Percentiles rank a stretch among this genome's conserved stretches.
These are phyloP conservation scores for Scopus umbretta DNA, from an alignment of 2,113 vertebrate species.

Conservation along the genomic window DNA sequence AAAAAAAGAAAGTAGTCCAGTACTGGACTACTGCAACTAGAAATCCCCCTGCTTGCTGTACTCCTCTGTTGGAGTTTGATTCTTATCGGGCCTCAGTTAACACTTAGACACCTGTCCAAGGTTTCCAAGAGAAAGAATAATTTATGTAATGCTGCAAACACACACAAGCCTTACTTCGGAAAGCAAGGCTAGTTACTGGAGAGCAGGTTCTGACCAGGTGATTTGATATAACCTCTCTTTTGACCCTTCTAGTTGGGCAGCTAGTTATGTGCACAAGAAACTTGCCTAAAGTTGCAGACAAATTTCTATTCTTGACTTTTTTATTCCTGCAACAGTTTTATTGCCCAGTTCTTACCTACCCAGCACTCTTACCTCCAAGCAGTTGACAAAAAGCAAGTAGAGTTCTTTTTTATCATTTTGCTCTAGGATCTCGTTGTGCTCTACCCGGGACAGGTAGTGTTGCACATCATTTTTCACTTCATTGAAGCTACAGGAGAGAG, in stretches of 20 bases:
- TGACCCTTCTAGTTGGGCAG: neutral
- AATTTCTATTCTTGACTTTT: neutral
- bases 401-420: slow-evolving; percentile 83
- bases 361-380: slow-evolving; percentile 80
- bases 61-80: neutral
- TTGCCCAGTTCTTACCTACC: neutral
- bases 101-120: neutral
- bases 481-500: slow-evolving; percentile 76
- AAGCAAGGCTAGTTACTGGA: neutral
- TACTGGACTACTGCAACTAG: neutral
- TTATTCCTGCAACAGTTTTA: neutral
- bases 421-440: slow-evolving; percentile 71
- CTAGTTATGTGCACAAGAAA: neutral
- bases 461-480: slow-evolving; percentile 83
- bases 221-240: neutral
- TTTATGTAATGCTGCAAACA: neutral
- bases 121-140: neutral
- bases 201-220: neutral
- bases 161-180: neutral
- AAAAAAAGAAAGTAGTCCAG: neutral
- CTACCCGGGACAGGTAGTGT: slow-evolving; percentile 76
- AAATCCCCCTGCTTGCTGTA: neutral
- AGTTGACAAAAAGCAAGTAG: slow-evolving; percentile 86
- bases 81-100: neutral
- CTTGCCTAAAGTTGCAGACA: neutral